phyloP scores from a whole-genome alignment of 2,888 invertebrate species.

The Tenthredo scrophulariae region DNA sequence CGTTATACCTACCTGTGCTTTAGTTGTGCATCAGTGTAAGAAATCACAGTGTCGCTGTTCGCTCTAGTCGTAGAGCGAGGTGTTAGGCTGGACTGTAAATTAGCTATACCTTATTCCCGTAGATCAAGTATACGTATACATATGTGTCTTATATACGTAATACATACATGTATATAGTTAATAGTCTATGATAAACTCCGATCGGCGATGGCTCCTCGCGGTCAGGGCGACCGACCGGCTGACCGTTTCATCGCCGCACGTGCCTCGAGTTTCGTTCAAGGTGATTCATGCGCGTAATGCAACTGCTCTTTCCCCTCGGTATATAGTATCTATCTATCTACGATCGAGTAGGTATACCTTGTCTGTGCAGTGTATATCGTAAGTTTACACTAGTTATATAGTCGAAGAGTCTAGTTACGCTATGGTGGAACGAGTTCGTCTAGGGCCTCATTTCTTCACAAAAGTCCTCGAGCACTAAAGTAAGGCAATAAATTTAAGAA shows the following conservation, averaged over 20 bases:
- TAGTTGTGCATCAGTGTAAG: neutral
- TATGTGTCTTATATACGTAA: neutral
- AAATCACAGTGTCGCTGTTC: neutral
- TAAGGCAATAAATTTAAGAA: constrained; percentile 8
- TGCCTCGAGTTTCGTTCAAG: constrained; percentile 45
- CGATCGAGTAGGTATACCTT: neutral
- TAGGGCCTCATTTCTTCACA: neutral
- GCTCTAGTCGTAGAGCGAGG: neutral
- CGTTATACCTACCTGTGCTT: neutral
- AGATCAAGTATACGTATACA: neutral
- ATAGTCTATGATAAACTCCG: constrained; percentile 23
- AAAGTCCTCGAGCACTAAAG: neutral
- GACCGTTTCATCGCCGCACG: constrained; percentile 34
- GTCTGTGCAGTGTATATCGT: neutral
- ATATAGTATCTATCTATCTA: neutral
- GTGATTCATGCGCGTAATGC: constrained; percentile 46
- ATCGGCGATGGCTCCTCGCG: constrained; percentile 39
- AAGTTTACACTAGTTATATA: neutral
- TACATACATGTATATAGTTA: neutral
- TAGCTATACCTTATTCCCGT: neutral
- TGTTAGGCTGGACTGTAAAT: neutral
- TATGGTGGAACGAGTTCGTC: neutral
- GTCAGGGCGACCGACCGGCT: constrained; percentile 42
- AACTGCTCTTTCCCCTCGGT: constrained; percentile 6
- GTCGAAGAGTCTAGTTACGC: neutral